Evolutionary conservation across 1,140 invertebrate genomes (phyloP), one percentile per base, ranked within the genome.

Genomic region (Anthonomus grandis): DNA sequence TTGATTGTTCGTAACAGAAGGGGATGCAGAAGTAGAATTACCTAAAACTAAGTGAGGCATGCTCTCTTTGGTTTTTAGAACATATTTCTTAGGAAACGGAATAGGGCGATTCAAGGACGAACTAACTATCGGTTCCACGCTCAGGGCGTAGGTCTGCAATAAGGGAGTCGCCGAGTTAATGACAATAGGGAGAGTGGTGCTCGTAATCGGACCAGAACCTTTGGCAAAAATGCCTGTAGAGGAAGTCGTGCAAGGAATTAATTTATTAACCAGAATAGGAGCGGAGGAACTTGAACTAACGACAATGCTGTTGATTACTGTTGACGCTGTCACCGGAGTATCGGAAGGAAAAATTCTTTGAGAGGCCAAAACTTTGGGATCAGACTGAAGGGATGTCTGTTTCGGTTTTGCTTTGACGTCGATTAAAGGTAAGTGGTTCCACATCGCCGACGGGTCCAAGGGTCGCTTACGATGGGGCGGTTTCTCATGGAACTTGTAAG

Each of bases 401-500:
- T 31, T 31, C 6, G 6, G 9, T 13, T 52, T 15, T 4, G n/a
- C 39, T 18, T 15, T 50, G 9, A 18, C 18, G 24, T 48, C 48
- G 18, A 39, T 42, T 3, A 34, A 5, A 21, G 36, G 8, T 19
- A 59, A 24, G 13, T 48, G 27, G 19, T 51, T 23, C 62, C 62
- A 63, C 10, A 45, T 10, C 21, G 15, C 25, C 5, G 46, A n/a
- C 12, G 44, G 49, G n/a, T 44, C 60, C 4, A 1, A 2, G 5
- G 1, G 17, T 2, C 10, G 2, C 15, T 19, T 39, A 25, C 21
- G 8, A n/a, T n/a, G n/a, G n/a, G n/a, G n/a, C n/a, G n/a, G 3
- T 49, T 54, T 25, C n/a, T n/a, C n/a, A n/a, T n/a, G n/a, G n/a
- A 52, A 59, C 19, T 44, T n/a, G 19, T 53, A 62, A 2, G 15